phyloP scores from a whole-genome alignment of 2,888 invertebrate genomes.

The Cryptocheilus praepositus region DNA sequence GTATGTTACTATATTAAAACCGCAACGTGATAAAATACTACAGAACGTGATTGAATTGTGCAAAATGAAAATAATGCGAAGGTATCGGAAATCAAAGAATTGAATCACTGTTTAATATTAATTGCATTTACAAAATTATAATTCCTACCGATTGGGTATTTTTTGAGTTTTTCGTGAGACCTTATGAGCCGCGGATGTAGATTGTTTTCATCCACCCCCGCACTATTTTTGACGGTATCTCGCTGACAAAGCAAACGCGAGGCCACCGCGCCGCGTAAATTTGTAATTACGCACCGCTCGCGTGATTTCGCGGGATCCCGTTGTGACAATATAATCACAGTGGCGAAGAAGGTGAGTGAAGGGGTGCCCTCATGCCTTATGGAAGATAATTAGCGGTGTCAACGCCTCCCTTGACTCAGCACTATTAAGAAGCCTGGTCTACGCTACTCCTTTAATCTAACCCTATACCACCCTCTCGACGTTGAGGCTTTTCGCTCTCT shows the following conservation, averaged over 20 bases:
- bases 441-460: constrained; percentile 23
- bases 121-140: too few relatives aligned
- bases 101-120: too few relatives aligned
- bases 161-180: too few relatives aligned
- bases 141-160: too few relatives aligned
- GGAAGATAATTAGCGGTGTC: constrained; percentile 59
- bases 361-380: constrained; percentile 36
- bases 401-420: constrained; percentile 53
- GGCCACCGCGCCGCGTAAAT: neutral
- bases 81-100: too few relatives aligned
- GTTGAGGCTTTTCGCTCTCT: constrained; percentile 9
- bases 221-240: neutral
- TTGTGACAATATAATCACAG: constrained; percentile 56
- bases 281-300: constrained; percentile 3
- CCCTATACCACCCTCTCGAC: constrained; percentile 14
- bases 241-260: constrained; percentile 1
- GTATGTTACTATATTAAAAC: too few relatives aligned
- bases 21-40: too few relatives aligned
- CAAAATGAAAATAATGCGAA: too few relatives aligned
- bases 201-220: neutral
- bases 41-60: too few relatives aligned
- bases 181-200: neutral
- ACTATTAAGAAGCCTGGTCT: constrained; percentile 38
- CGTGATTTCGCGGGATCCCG: constrained; percentile 27
- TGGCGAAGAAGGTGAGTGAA: constrained; percentile 40